A percentile compares a stretch with the other conserved stretches of the same genome.
Conservation (phyloP, 92 coral and sea anemone species). For the Bergia puertoricense region DNA sequence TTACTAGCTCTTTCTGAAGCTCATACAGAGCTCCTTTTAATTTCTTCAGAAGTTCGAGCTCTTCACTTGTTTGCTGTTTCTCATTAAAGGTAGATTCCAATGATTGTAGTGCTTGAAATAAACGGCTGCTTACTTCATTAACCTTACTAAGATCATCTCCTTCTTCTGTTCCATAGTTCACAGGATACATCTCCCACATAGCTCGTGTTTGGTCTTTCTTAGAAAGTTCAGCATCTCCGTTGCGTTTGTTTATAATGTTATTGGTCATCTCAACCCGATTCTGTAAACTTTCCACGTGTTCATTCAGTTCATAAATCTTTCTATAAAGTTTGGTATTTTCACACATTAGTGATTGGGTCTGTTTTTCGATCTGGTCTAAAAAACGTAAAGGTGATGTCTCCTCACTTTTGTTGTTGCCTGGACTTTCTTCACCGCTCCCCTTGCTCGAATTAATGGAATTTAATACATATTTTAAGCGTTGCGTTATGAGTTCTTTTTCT, state of each 20-base stretch:
- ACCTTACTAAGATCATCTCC: neutral
- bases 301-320: neutral
- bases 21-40: neutral
- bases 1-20: neutral
- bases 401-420: neutral
- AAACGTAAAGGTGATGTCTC: neutral
- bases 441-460: neutral
- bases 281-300: neutral
- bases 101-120: neutral
- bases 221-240: no score
- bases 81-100: neutral
- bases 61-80: slow-evolving; percentile 8
- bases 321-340: neutral
- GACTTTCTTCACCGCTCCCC: neutral
- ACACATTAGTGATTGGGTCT: neutral
- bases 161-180: neutral
- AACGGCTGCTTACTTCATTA: neutral
- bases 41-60: neutral
- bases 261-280: neutral
- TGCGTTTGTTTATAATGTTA: neutral
- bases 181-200: neutral
- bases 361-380: slow-evolving; percentile 11
- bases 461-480: neutral
- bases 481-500: neutral
- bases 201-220: neutral